A percentile compares a stretch with the other conserved stretches of the same genome.
These are phyloP conservation scores for Drosophila pruinosa DNA, from an alignment of 1,140 invertebrate species.

Conservation along the genomic window DNA sequence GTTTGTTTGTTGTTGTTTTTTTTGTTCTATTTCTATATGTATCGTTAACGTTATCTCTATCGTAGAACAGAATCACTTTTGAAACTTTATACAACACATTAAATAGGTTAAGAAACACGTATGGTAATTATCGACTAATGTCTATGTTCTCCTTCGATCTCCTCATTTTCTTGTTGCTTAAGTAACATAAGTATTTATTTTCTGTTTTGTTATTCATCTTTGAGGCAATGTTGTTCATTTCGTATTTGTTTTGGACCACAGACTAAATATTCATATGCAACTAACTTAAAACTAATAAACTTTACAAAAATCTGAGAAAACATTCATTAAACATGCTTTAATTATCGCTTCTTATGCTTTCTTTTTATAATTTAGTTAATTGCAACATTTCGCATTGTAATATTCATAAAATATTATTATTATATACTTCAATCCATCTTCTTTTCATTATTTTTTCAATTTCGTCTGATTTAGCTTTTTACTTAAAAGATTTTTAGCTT, in stretches of 20 bases:
- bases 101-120: slow-evolving; percentile 18
- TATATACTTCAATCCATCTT: neutral
- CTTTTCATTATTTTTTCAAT: neutral
- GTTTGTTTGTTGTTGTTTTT: slow-evolving; percentile 29
- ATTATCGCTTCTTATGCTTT: neutral
- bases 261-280: slow-evolving; percentile 29
- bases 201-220: neutral
- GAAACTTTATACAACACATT: slow-evolving; percentile 24
- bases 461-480: neutral
- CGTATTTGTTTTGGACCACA: slow-evolving; percentile 34
- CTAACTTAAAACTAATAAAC: slow-evolving; percentile 55
- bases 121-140: neutral
- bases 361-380: neutral
- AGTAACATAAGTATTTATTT: slow-evolving; percentile 18
- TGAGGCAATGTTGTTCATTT: slow-evolving; percentile 40
- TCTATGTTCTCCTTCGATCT: neutral
- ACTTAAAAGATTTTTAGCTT: neutral
- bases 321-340: neutral
- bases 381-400: neutral
- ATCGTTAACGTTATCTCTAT: neutral
- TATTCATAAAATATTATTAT: slow-evolving; percentile 17
- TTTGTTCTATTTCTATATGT: slow-evolving; percentile 9
- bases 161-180: neutral
- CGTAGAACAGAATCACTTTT: slow-evolving; percentile 5
- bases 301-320: slow-evolving; percentile 19